A percentile compares a stretch with the other conserved stretches of the same genome.
Conservation (phyloP, 2,113 vertebrate genomes). For the Megalops atlanticus region DNA sequence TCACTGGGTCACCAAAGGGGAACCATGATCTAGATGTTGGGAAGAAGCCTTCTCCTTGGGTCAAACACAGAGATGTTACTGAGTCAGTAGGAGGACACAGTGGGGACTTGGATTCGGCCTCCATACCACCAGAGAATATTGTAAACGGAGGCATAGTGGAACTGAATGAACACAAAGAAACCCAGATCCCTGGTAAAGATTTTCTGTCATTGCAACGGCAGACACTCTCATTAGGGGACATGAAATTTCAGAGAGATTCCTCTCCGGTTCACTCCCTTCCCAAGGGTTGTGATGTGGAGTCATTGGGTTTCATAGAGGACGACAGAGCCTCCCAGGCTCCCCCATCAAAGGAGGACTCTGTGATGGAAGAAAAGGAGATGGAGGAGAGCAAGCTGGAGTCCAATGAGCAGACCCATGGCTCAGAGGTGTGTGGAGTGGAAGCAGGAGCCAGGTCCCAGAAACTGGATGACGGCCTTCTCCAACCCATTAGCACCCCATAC, state of each 20-base stretch:
- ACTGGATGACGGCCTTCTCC: slow-evolving; percentile 66
- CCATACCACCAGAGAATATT: slow-evolving; percentile 1
- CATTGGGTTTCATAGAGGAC: slow-evolving; percentile 35
- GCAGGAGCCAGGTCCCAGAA: slow-evolving; percentile 25
- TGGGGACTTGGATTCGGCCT: neutral
- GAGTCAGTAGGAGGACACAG: neutral
- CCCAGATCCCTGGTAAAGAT: neutral
- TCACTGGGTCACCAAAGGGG: slow-evolving; percentile 30
- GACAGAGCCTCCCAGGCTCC: slow-evolving; percentile 66
- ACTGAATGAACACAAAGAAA: neutral
- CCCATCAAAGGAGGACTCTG: slow-evolving; percentile 94
- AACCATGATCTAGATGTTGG: slow-evolving; percentile 27
- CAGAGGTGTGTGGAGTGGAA: slow-evolving; percentile 60
- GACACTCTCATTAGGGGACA: too few relatives aligned
- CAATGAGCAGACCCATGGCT: slow-evolving; percentile 74
- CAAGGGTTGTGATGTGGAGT: slow-evolving; percentile 63
- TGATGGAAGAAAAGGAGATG: slow-evolving; percentile 97
- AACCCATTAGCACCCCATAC: slow-evolving; percentile 85
- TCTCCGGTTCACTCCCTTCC: slow-evolving; percentile 34
- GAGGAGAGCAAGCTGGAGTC: slow-evolving; percentile 96
- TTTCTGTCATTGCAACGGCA: neutral
- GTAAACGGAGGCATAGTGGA: neutral
- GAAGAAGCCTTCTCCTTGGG: slow-evolving; percentile 3
- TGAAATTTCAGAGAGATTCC: neutral
- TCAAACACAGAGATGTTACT: neutral